Percentiles rank a stretch among this genome's conserved stretches.
phyloP scores from a whole-genome alignment of 2,113 vertebrate genomes.

The Labrus mixtus region DNA sequence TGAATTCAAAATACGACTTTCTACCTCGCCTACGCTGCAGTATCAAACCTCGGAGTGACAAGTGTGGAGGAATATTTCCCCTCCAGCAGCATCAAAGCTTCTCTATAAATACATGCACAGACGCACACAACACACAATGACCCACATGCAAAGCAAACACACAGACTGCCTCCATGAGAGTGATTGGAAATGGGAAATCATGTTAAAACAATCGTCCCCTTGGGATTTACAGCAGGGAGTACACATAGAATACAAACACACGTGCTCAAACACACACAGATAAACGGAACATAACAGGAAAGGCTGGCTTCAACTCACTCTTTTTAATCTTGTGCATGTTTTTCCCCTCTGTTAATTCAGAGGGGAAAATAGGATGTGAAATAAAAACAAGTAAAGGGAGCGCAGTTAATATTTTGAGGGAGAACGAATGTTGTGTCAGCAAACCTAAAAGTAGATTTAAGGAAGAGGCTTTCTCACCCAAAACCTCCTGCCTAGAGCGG shows the following conservation, averaged over 20 bases:
- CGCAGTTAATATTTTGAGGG: no score
- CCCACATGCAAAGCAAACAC: constrained; percentile 66
- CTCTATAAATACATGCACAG: constrained; percentile 67
- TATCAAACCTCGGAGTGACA: constrained; percentile 48
- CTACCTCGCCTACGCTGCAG: constrained; percentile 31
- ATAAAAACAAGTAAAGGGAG: background rate
- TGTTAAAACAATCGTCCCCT: constrained; percentile 5
- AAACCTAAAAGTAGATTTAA: no score
- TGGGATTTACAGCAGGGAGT: constrained; percentile 22
- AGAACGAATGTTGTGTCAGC: no score
- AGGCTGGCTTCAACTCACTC: background rate
- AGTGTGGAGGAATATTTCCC: constrained; percentile 57
- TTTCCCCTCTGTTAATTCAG: background rate
- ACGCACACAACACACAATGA: constrained; percentile 60
- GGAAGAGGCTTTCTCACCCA: background rate
- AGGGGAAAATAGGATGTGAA: background rate
- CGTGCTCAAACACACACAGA: constrained; percentile 1
- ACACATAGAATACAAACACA: background rate
- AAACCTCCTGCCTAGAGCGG: background rate
- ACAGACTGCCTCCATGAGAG: constrained; percentile 12
- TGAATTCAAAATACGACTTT: constrained; percentile 40
- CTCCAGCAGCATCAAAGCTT: constrained; percentile 73
- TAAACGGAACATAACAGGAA: background rate
- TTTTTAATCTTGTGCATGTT: constrained; percentile 8
- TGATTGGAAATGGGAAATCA: constrained; percentile 33